Percentiles rank a stretch among this genome's conserved stretches.
Evolutionary conservation across 2,888 invertebrate genomes (phyloP).

Genomic region (Yponomeuta malinellus): DNA sequence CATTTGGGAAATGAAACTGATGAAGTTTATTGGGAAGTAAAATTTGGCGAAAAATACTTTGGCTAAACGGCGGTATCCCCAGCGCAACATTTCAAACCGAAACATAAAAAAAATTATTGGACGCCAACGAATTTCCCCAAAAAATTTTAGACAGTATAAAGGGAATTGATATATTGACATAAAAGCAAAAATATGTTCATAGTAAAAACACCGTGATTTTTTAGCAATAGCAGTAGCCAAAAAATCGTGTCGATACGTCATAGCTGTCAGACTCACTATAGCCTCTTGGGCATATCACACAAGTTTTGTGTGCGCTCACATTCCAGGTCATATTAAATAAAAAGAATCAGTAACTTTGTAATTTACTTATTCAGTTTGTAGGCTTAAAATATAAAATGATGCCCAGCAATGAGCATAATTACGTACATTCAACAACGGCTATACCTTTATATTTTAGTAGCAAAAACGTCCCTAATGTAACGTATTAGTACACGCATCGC

Average conservation of each 20-base stretch:
- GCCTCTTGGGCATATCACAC: conserved; percentile 63
- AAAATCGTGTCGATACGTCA: conserved; percentile 71
- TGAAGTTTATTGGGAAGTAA: no score
- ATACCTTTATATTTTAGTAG: no score
- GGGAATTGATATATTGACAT: conserved; percentile 71
- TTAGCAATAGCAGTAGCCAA: conserved; percentile 44
- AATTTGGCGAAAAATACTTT: no score
- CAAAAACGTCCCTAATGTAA: no score
- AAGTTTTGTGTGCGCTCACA: conserved; percentile 34
- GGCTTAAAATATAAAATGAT: no score
- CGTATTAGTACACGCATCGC: no score
- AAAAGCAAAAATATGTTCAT: conserved; percentile 74
- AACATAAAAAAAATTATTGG: neutral
- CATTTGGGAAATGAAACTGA: no score
- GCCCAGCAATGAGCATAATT: conserved; percentile 6
- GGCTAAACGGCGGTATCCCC: no score
- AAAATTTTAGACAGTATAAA: conserved; percentile 54
- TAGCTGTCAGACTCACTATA: conserved; percentile 60
- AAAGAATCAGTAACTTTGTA: conserved; percentile 22
- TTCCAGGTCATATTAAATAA: neutral
- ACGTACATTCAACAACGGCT: no score
- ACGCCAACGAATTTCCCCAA: conserved; percentile 20
- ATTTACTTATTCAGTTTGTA: no score
- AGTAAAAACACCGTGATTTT: conserved; percentile 22
- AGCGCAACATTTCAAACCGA: neutral